Evolutionary conservation across 1,140 invertebrate genomes (phyloP).

Genomic region (Lordiphosa mommai): DNA sequence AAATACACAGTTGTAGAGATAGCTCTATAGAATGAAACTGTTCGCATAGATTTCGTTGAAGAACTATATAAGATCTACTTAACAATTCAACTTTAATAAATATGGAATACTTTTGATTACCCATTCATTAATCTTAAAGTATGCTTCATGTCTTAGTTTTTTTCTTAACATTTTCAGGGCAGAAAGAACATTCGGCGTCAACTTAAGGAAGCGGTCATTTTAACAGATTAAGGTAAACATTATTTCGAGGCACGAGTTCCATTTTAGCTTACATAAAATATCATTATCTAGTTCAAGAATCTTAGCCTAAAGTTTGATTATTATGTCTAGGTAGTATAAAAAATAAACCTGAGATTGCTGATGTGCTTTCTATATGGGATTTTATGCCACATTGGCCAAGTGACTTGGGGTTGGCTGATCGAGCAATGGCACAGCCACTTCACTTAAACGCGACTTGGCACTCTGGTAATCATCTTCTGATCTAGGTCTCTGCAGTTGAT

Average conservation of each 20-base stretch:
- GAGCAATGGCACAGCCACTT: slow-evolving; percentile 58
- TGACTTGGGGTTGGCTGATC: slow-evolving; percentile 26
- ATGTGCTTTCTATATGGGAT: neutral
- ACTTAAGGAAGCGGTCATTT: slow-evolving; percentile 6
- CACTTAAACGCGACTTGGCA: slow-evolving; percentile 67
- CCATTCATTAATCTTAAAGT: slow-evolving; percentile 18
- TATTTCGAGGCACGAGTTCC: slow-evolving; percentile 62
- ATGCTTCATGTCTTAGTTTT: neutral
- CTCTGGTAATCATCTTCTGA: slow-evolving; percentile 75
- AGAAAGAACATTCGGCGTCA: no score
- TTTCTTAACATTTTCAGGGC: no score
- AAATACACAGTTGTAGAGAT: no score
- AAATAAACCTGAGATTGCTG: slow-evolving; percentile 69
- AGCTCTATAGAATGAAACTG: no score
- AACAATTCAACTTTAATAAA: no score
- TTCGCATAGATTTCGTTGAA: no score
- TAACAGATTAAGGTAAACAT: slow-evolving; percentile 2
- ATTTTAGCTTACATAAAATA: slow-evolving; percentile 33
- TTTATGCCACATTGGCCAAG: slow-evolving; percentile 33
- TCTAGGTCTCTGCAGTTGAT: slow-evolving; percentile 32
- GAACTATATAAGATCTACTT: no score
- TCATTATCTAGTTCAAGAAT: slow-evolving; percentile 25
- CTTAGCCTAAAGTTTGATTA: slow-evolving; percentile 8
- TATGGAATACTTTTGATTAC: no score
- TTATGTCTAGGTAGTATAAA: slow-evolving; percentile 38